phyloP scores from a whole-genome alignment of 2,888 invertebrate species.

The Hyposoter didymator region DNA sequence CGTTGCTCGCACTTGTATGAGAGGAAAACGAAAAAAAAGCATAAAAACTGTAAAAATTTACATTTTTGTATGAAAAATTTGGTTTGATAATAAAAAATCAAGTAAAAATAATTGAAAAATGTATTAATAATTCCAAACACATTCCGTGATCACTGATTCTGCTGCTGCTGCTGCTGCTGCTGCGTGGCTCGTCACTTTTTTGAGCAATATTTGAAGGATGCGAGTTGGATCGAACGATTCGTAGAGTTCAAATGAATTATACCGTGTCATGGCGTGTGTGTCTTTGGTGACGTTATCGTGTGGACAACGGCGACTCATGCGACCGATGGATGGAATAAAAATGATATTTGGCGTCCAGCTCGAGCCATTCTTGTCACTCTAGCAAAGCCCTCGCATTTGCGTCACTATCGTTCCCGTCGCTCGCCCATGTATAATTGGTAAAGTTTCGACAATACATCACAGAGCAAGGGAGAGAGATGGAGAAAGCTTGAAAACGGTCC shows the following conservation, averaged over 20 bases:
- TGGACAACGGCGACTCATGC: constrained; percentile 59
- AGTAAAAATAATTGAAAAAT: no score
- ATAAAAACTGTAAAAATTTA: no score
- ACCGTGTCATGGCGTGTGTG: constrained; percentile 21
- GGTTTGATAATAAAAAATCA: no score
- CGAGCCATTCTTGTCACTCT: constrained; percentile 61
- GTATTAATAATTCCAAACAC: no score
- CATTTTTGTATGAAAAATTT: no score
- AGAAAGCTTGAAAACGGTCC: constrained; percentile 37
- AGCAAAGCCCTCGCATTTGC: constrained; percentile 63
- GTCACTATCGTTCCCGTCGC: constrained; percentile 62
- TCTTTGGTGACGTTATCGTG: constrained; percentile 57
- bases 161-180: no score
- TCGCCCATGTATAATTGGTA: constrained; percentile 71
- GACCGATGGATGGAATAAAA: constrained; percentile 67
- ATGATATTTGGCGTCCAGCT: constrained; percentile 55
- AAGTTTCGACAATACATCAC: constrained; percentile 73
- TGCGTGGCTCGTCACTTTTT: not conserved
- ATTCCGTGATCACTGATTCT: no score
- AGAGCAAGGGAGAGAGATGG: constrained; percentile 18
- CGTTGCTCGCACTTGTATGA: no score
- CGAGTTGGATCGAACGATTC: not conserved
- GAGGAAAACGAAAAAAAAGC: no score
- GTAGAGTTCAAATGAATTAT: constrained; percentile 27
- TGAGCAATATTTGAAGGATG: not conserved